A percentile compares a stretch with the other conserved stretches of the same genome.
These are phyloP conservation scores for Pocillopora grandis DNA, from an alignment of 92 coral and sea anemone genomes.

Conservation along the genomic window DNA sequence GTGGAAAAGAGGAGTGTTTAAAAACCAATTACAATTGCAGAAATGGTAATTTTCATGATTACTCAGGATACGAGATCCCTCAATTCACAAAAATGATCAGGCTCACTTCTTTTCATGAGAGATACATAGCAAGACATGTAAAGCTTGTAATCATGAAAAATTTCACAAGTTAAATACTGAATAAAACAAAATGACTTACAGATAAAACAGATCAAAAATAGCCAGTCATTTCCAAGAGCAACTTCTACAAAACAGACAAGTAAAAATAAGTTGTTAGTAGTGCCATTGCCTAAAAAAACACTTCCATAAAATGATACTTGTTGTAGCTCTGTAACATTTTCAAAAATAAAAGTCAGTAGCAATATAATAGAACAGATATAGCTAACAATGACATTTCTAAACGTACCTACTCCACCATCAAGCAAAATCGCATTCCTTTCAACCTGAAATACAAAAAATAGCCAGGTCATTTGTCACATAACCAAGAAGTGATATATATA, in stretches of 20 bases:
- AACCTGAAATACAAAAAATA: constrained; percentile 36
- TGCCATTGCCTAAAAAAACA: not conserved
- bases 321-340: not conserved
- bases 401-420: constrained; percentile 74
- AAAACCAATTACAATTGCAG: too few relatives aligned
- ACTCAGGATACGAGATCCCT: too few relatives aligned
- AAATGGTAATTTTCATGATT: too few relatives aligned
- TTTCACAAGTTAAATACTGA: not conserved
- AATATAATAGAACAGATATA: not conserved
- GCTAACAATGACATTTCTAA: not conserved
- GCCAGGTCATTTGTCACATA: not conserved
- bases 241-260: constrained; percentile 57
- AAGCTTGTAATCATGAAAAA: too few relatives aligned
- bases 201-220: constrained; percentile 84
- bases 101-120: too few relatives aligned
- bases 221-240: constrained; percentile 90
- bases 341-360: not conserved
- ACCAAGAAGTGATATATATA: constrained; percentile 1
- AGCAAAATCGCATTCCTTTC: constrained; percentile 63
- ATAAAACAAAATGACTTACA: constrained; percentile 51
- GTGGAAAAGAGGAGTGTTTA: too few relatives aligned
- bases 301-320: not conserved
- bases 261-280: not conserved
- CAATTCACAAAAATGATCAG: too few relatives aligned
- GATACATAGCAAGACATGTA: too few relatives aligned